phyloP scores from a whole-genome alignment of 2,113 vertebrate genomes.

The Pseudorhombus dupliciocellatus region DNA sequence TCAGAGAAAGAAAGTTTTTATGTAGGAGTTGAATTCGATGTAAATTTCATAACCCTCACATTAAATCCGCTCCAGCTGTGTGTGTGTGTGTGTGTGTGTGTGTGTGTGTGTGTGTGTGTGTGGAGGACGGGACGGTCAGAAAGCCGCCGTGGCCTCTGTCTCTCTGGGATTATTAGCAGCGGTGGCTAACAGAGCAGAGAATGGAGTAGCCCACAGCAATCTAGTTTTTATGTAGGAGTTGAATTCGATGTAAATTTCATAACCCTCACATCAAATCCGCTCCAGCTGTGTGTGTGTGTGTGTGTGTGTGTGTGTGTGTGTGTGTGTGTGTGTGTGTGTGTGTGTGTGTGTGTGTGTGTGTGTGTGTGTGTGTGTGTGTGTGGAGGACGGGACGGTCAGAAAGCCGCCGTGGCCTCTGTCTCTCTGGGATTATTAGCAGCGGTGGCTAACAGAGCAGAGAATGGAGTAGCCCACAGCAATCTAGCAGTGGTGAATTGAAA shows the following conservation, averaged over 20 bases:
- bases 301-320: too few relatives aligned
- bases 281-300: slow-evolving; percentile 11
- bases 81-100: too few relatives aligned
- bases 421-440: slow-evolving; percentile 55
- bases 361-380: too few relatives aligned
- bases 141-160: background rate
- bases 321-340: too few relatives aligned
- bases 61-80: slow-evolving; percentile 22
- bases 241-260: slow-evolving; percentile 7
- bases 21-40: slow-evolving; percentile 8
- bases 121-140: background rate
- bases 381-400: background rate
- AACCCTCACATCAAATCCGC: slow-evolving; percentile 31
- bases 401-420: background rate
- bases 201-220: slow-evolving; percentile 68
- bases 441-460: slow-evolving; percentile 69
- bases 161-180: slow-evolving; percentile 55
- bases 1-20: background rate
- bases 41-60: slow-evolving; percentile 26
- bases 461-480: slow-evolving; percentile 68
- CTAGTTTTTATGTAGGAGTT: slow-evolving; percentile 24
- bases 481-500: slow-evolving; percentile 71
- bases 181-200: slow-evolving; percentile 69
- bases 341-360: too few relatives aligned
- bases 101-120: too few relatives aligned